Base-by-base conservation (phyloP, 1,140 invertebrate species). In the Aphidius gifuensis region DNA sequence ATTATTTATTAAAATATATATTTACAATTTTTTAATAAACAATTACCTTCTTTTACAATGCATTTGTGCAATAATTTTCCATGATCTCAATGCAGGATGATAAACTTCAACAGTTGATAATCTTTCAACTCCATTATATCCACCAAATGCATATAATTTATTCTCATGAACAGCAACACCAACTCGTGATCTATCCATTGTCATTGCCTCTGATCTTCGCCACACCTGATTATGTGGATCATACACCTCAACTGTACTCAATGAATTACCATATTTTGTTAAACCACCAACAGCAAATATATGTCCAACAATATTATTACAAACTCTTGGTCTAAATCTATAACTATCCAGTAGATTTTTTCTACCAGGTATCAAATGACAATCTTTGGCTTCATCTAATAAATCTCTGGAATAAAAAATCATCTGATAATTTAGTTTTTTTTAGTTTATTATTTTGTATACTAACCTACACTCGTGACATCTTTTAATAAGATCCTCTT, bases 211-310 rank as follows among this genome's bases (percentile, higher is more conserved):
- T 2, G 90, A 90, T 70, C 89, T 83, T 71, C 85, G 82, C 93
- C 93, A 96, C 61, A 85, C 81, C 6, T 87, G 86, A 53, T 82
- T 75, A 42, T 86, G 78, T 9, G 92, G 92, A 81, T 94, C 90
- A 77, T 87, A 95, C 49, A 90, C 89, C 82, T 96, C 93, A 1
- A 95, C 93, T 1, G 92, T 93, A 69, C 90, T 91, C 5, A 94
- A 79, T 0, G 92, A 93, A 75, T 94, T 92, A 16, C 92, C 89
- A 69, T 88, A 90, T 74, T 92, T 92, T 44, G 91, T 92, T 9
- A 94, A 77, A 6, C 92, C 92, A 11, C 93, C 93, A 61, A 96
- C 91, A 63, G 92, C 93, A 80, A 92, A 95, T 64, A 96, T 93
- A 68, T 92, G 86, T 2, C 92, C 93, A 62, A 85, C 83, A 9